Conservation (phyloP, 2,888 invertebrate species). For the Magallana nippona region DNA sequence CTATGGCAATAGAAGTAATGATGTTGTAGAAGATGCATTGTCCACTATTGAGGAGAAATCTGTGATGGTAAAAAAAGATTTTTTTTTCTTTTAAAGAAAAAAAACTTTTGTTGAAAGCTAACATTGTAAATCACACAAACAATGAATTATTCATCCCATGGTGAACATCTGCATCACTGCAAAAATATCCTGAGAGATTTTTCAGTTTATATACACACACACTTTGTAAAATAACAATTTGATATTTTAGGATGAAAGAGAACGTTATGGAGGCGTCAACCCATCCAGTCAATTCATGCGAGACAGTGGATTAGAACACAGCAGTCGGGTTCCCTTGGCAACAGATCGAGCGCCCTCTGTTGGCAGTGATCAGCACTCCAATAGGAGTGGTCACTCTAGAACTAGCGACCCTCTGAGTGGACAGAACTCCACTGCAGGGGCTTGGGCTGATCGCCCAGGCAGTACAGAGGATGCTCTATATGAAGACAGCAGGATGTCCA, state of each 20-base stretch:
- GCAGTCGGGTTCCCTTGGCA: not conserved
- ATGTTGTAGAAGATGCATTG: slow-evolving; percentile 53
- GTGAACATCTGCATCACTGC: no score
- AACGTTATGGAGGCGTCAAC: not conserved
- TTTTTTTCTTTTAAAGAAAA: not conserved
- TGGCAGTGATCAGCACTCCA: slow-evolving; percentile 20
- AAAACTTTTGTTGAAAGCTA: no score
- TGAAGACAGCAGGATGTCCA: slow-evolving; percentile 41
- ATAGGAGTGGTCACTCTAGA: slow-evolving; percentile 31
- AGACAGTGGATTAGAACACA: slow-evolving; percentile 42
- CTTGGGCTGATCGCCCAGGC: not conserved
- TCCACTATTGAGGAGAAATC: slow-evolving; percentile 72
- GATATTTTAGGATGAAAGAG: slow-evolving; percentile 37
- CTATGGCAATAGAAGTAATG: slow-evolving; percentile 58
- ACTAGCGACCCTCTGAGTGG: not conserved
- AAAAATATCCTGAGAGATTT: no score
- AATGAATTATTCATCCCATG: no score
- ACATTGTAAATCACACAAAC: no score
- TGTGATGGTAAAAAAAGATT: slow-evolving; percentile 63
- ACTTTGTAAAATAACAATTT: not conserved
- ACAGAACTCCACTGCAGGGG: not conserved
- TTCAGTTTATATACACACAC: no score
- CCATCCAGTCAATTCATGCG: not conserved
- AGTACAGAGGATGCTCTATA: slow-evolving; percentile 4
- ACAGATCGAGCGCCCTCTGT: slow-evolving; percentile 27